These are phyloP conservation scores for Erythrocebus patas DNA, from an alignment of 2,113 vertebrate genomes.

Conservation along the genomic window DNA sequence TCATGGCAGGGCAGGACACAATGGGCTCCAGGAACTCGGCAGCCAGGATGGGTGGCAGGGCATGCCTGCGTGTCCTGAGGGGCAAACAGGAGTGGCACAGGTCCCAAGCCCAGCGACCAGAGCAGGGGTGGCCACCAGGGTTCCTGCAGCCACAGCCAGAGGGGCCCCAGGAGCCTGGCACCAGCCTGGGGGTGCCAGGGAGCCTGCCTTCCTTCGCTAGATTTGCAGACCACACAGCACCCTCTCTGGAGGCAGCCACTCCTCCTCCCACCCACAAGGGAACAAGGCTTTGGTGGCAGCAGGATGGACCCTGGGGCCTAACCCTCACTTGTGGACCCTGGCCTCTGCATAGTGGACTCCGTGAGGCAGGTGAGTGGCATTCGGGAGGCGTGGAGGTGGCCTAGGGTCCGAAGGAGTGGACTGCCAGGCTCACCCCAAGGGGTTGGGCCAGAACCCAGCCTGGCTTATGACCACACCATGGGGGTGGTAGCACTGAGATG, in stretches of 20 bases:
- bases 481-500: background rate
- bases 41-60: background rate
- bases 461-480: background rate
- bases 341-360: background rate
- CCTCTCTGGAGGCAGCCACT: too few relatives aligned
- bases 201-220: rapidly evolving
- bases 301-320: background rate
- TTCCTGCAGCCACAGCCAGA: background rate
- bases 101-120: background rate
- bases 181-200: background rate
- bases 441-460: too few relatives aligned
- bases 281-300: background rate
- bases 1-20: background rate
- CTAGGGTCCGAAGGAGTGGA: too few relatives aligned
- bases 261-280: background rate
- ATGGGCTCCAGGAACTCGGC: background rate
- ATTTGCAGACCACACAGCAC: background rate
- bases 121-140: rapidly evolving
- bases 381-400: background rate
- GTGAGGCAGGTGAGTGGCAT: rapidly evolving
- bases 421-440: background rate
- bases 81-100: too few relatives aligned
- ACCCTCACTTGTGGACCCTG: too few relatives aligned
- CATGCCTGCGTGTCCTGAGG: background rate
- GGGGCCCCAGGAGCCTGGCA: too few relatives aligned